Evolutionary conservation across 2,113 vertebrate genomes (phyloP).

Genomic region (Eptatretus burgeri): DNA sequence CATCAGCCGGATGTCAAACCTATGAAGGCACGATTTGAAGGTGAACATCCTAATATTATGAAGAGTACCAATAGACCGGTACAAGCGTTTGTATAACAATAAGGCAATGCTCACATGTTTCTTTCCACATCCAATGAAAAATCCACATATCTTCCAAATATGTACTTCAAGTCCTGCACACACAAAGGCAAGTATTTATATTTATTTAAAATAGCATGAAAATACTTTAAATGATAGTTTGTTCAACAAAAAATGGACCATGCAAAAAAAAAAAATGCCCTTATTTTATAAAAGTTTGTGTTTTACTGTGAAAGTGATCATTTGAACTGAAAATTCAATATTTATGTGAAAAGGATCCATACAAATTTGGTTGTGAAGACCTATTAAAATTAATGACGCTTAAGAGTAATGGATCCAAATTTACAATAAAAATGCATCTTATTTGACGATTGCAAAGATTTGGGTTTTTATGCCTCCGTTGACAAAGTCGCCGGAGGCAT

Average conservation of each 20-base stretch:
- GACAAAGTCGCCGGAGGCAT: no score
- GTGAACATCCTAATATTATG: not conserved
- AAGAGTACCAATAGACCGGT: not conserved
- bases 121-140: constrained; percentile 46
- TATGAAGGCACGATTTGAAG: constrained; percentile 13
- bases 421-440: no score
- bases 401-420: no score
- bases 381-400: no score
- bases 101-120: constrained; percentile 43
- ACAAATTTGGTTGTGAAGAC: no score
- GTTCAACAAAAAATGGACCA: not conserved
- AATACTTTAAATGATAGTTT: not conserved
- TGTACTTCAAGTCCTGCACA: constrained; percentile 69
- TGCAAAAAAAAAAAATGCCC: no score
- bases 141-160: constrained; percentile 71
- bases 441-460: no score
- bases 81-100: not conserved
- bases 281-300: not conserved
- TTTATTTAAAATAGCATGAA: constrained; percentile 6
- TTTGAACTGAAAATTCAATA: constrained; percentile 9
- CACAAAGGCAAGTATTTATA: constrained; percentile 7
- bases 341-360: constrained; percentile 9
- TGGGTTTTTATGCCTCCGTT: no score
- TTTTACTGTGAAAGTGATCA: constrained; percentile 1
- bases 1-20: constrained; percentile 93